Percentiles rank a stretch among this genome's conserved stretches.
Evolutionary conservation across 2,113 vertebrate species (phyloP).

Genomic region (Muntiacus reevesi): DNA sequence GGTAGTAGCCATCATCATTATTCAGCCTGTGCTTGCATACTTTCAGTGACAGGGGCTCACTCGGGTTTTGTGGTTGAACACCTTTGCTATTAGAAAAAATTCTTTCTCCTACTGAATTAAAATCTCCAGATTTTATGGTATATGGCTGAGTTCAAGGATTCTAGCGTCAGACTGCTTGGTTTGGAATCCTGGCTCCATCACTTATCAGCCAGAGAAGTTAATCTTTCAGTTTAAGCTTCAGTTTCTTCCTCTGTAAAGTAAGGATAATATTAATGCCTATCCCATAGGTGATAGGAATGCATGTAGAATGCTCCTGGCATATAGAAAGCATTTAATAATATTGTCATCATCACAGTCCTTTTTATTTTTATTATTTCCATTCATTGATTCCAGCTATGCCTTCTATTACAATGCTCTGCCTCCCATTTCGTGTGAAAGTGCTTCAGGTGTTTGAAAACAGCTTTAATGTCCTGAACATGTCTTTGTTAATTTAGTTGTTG

Average conservation of each 20-base stretch:
- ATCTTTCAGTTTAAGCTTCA: slow-evolving; percentile 3
- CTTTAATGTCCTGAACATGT: neutral
- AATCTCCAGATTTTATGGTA: neutral
- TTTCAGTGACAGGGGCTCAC: neutral
- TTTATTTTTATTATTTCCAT: neutral
- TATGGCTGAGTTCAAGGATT: neutral
- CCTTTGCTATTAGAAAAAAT: neutral
- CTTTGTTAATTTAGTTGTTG: neutral
- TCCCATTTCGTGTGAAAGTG: neutral
- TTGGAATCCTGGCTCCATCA: neutral
- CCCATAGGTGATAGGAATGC: neutral
- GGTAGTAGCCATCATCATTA: neutral
- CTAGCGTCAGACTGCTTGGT: neutral
- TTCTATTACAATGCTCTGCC: neutral
- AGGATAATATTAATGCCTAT: neutral
- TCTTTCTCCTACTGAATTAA: neutral
- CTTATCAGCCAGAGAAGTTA: neutral
- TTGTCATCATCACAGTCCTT: neutral
- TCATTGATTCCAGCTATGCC: neutral
- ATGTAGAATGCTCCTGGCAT: neutral
- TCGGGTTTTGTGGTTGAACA: neutral
- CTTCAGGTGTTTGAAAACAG: neutral
- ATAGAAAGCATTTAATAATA: neutral
- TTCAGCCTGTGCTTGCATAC: neutral
- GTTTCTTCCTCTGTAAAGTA: neutral